Base-by-base conservation (phyloP, 1,140 invertebrate species). In the Lepidurus couesii region DNA sequence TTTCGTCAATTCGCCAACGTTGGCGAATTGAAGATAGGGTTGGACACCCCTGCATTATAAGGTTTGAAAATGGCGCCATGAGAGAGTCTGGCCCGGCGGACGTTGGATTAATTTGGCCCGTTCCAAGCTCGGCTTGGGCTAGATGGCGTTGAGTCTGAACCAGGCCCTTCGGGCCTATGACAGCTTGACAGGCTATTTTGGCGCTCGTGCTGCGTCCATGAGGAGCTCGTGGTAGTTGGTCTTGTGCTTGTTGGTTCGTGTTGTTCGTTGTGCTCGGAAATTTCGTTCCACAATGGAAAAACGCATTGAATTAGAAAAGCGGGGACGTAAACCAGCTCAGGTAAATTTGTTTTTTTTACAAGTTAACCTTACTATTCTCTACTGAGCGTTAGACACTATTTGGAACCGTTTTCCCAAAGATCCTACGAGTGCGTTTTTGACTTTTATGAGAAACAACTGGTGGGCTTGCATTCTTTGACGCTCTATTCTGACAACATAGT, bases 261-360 rank as follows among this genome's bases (percentile, higher is more conserved):
- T 45, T 47, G 24, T 65, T 77, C 24, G 44, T 65, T 10, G 76
- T 24, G 76, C 76, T 47, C 53, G 16, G 53, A n/a, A 44, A 42
- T 26, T 77, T 77, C 47, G 13, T 77, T 43, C 9, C 73, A 79
- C 13, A 26, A 96, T 97, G 94, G 94, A 96, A 88, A 96, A 96
- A 84, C 90, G 95, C 86, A 92, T 96, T 89, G 91, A 93, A 83
- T 89, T 96, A 83, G 94, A 96, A 87, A 92, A 92, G 86, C 88
- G 93, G 82, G 93, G 94, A 85, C 91, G 90, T 84, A 90, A 89
- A 84, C 90, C 93, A 81, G 90, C 89, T 83, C 89, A 94, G 88
- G 95, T 96, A 89, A 91, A 90, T 87, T 83, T 82, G 76, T 7
- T 76, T 74, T 11, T 26, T 26, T 78, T 10, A 76, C 24, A 24